phyloP scores from a whole-genome alignment of 2,888 invertebrate genomes.

The Ariolimax columbianus region DNA sequence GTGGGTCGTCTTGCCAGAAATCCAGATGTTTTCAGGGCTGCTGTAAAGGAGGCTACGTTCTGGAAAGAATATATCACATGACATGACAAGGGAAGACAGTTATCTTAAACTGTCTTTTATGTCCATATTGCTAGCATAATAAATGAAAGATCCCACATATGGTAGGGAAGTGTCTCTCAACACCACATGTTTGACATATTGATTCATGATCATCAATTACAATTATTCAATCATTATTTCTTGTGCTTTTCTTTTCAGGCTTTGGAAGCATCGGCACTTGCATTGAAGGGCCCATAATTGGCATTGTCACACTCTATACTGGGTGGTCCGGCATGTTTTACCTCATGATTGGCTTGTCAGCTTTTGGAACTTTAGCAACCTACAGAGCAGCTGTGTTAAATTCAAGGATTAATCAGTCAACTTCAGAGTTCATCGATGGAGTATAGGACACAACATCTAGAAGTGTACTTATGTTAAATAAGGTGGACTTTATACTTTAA shows the following conservation, averaged over 20 bases:
- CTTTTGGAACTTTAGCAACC: constrained; percentile 75
- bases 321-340: constrained; percentile 80
- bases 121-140: too few relatives aligned
- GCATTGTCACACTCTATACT: constrained; percentile 77
- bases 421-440: constrained; percentile 41
- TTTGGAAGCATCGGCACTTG: constrained; percentile 80
- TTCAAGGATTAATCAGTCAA: constrained; percentile 8
- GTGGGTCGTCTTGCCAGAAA: too few relatives aligned
- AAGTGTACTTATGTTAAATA: too few relatives aligned
- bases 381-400: constrained; percentile 71
- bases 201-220: not conserved
- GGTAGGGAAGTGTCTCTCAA: too few relatives aligned
- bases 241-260: constrained; percentile 62
- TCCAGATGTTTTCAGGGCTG: too few relatives aligned
- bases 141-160: too few relatives aligned
- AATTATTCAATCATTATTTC: not conserved
- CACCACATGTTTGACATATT: not conserved
- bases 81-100: too few relatives aligned
- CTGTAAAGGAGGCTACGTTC: too few relatives aligned
- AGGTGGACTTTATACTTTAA: not conserved
- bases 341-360: constrained; percentile 77
- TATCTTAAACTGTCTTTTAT: too few relatives aligned
- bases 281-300: constrained; percentile 80
- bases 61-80: too few relatives aligned
- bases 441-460: not conserved